Evolutionary conservation across 2,888 invertebrate species (phyloP), one percentile per base, ranked within the genome.

Genomic region (Trichogramma evanescens): DNA sequence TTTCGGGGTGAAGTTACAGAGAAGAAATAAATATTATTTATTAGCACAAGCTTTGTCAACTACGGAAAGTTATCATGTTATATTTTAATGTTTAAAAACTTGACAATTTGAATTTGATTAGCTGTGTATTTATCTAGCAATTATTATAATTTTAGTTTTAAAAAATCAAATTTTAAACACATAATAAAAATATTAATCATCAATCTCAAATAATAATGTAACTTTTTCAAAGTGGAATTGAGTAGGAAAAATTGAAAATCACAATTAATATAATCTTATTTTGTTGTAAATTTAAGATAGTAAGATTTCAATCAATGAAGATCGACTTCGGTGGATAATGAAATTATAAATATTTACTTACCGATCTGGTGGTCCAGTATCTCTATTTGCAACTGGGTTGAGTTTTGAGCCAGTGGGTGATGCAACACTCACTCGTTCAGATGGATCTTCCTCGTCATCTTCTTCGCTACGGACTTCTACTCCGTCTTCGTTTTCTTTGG

Each of bases 401-500:
- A 78, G 67, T 69, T 73, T 71, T 58, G 73, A 68, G 13, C 73
- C 68, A 13, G 59, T 72, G 26, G 75, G 70, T 40, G 73, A 72
- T 56, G 74, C 72, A 26, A 26, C 26, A 26, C 26, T 26, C 26
- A 26, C 26, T 26, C 26, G 26, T 26, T 26, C 2, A 26, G 26
- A 26, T 26, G 26, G 26, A 56, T 74, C 74, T 46, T 74, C 74
- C 43, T 74, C 75, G 56, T 76, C 77, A 51, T 77, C 77, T 51
- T 74, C 77, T 51, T 78, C 78, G 60, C 74, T 74, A 50, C 76
- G 77, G 59, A 73, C 72, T 58, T 72, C 79, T 56, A 82, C 80
- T 67, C 78, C 79, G 63, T 81, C 81, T 70, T 79, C 78, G 72
- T 80, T 80, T 68, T 79, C 80, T 77, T 80, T 78, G 61, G 70